Percentiles rank a stretch among this genome's conserved stretches.
These are phyloP conservation scores for Plagodis dolabraria DNA, from an alignment of 2,888 invertebrate species.

Conservation along the genomic window DNA sequence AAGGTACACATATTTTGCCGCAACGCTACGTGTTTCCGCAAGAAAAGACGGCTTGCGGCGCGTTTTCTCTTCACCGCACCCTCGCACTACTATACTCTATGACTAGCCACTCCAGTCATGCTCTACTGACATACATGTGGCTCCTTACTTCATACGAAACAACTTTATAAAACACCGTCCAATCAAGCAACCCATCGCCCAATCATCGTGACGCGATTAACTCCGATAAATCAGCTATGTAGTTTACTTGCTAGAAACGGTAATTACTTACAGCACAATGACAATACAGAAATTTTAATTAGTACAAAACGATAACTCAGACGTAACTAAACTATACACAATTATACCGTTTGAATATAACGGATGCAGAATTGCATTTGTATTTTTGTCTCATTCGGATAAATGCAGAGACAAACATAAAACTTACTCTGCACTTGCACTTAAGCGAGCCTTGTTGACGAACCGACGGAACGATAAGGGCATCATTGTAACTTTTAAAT, in stretches of 20 bases:
- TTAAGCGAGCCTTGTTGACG: conserved; percentile 49
- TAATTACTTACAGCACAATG: conserved; percentile 42
- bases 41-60: conserved; percentile 74
- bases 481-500: conserved; percentile 8
- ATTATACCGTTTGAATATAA: conserved; percentile 44
- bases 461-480: conserved; percentile 38
- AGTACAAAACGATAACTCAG: conserved; percentile 51
- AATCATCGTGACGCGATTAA: too few species aligned
- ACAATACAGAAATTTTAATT: conserved; percentile 48
- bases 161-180: background rate
- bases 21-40: conserved; percentile 69
- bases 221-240: background rate
- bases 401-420: conserved; percentile 77
- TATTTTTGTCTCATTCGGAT: conserved; percentile 72
- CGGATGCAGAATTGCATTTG: conserved; percentile 54
- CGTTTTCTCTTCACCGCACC: conserved; percentile 30
- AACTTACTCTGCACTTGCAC: conserved; percentile 58
- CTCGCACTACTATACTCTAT: conserved; percentile 20
- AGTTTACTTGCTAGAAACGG: conserved; percentile 21
- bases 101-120: conserved; percentile 63
- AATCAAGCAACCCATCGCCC: background rate
- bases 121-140: conserved; percentile 29
- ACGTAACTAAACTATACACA: conserved; percentile 46
- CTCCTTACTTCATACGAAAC: conserved; percentile 1
- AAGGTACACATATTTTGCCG: conserved; percentile 53